A percentile compares a stretch with the other conserved stretches of the same genome.
phyloP scores from a whole-genome alignment of 2,113 vertebrate species.

The Chaenogobius annularis region DNA sequence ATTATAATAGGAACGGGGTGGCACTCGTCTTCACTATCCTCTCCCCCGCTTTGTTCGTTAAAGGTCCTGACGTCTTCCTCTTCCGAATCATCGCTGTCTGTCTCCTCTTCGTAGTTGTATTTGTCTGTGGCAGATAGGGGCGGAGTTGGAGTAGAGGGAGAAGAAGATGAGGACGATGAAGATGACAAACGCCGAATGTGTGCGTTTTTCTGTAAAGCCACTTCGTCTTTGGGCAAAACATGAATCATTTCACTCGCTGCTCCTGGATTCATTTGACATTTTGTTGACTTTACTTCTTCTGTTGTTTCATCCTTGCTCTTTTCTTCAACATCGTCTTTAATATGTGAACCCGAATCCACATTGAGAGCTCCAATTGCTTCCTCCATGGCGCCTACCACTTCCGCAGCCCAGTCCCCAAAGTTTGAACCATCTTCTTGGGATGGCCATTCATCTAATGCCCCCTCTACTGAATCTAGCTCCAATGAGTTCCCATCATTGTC shows the following conservation, averaged over 20 bases:
- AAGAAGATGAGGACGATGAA: slow-evolving; percentile 62
- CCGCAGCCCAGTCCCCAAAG: slow-evolving; percentile 71
- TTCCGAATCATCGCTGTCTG: slow-evolving; percentile 90
- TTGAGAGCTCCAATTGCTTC: slow-evolving; percentile 67
- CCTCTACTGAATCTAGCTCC: slow-evolving; percentile 43
- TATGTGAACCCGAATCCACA: slow-evolving; percentile 21
- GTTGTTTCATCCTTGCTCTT: slow-evolving; percentile 8
- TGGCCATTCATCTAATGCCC: slow-evolving; percentile 63
- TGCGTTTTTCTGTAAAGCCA: slow-evolving; percentile 56
- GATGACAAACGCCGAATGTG: slow-evolving; percentile 75
- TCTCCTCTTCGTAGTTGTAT: slow-evolving; percentile 82
- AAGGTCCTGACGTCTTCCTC: slow-evolving; percentile 89
- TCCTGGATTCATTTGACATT: slow-evolving; percentile 3
- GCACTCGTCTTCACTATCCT: slow-evolving; percentile 91
- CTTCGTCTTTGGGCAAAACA: slow-evolving; percentile 60
- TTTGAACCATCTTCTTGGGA: slow-evolving; percentile 67
- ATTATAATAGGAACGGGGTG: slow-evolving; percentile 86
- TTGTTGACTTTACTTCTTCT: background rate
- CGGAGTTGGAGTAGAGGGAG: slow-evolving; percentile 40
- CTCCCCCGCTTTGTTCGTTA: slow-evolving; percentile 81
- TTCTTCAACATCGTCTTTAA: slow-evolving; percentile 18
- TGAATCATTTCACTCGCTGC: slow-evolving; percentile 29
- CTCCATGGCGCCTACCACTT: slow-evolving; percentile 75
- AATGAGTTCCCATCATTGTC: slow-evolving; percentile 15
- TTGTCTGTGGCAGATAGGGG: slow-evolving; percentile 31